Evolutionary conservation across 1,140 invertebrate genomes (phyloP).

Genomic region (Eupristina koningsbergeri): DNA sequence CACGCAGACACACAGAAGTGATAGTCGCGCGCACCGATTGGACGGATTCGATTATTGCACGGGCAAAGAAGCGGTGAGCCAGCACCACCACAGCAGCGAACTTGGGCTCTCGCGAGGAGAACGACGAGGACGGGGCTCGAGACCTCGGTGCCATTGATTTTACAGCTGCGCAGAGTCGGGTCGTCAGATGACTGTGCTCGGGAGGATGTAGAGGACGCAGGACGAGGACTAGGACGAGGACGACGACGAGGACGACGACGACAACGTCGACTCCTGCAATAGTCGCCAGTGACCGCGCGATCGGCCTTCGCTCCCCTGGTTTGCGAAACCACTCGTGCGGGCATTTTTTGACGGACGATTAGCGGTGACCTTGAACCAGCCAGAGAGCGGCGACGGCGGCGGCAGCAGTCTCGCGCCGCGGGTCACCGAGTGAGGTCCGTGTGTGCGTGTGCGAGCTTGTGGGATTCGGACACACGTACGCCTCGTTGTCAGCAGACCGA

Average conservation of each 20-base stretch:
- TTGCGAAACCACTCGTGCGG: background rate
- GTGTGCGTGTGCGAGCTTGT: background rate
- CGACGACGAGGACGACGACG: too few species aligned
- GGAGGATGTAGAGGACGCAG: too few species aligned
- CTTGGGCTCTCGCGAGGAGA: background rate
- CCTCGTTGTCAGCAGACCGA: background rate
- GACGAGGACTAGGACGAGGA: too few species aligned
- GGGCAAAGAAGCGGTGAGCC: background rate
- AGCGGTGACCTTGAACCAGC: slow-evolving; percentile 34
- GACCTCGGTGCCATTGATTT: background rate
- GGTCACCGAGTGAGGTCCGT: background rate
- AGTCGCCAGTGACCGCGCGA: background rate
- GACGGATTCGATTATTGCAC: background rate
- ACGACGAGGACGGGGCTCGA: too few species aligned
- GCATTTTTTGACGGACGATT: background rate
- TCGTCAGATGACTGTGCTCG: too few species aligned
- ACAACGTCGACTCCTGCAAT: too few species aligned
- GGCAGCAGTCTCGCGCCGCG: slow-evolving; percentile 10
- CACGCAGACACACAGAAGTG: background rate
- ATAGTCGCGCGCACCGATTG: background rate
- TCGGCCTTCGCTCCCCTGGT: too few species aligned
- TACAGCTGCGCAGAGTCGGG: background rate
- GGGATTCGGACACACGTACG: background rate
- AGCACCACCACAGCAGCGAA: background rate
- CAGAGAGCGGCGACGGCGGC: slow-evolving; percentile 1